phyloP scores from a whole-genome alignment of 1,140 invertebrate species.

The Yoshiicerus persimilis region DNA sequence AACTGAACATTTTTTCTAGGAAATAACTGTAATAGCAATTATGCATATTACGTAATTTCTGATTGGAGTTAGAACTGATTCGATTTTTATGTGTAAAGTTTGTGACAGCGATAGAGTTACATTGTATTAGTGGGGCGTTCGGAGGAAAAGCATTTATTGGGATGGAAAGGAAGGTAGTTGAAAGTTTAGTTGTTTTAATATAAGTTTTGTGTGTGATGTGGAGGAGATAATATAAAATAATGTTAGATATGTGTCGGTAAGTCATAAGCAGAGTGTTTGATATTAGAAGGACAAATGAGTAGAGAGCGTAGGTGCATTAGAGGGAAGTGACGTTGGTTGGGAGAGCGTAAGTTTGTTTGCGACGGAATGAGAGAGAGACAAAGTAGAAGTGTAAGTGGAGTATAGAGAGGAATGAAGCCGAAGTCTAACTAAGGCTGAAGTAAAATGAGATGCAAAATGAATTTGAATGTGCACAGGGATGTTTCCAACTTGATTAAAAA shows the following conservation, averaged over 20 bases:
- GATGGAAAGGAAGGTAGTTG: neutral
- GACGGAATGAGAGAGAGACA: neutral
- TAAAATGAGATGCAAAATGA: constrained; percentile 23
- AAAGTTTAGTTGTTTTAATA: neutral
- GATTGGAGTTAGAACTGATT: no score
- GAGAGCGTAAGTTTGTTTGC: neutral
- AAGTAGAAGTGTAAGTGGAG: neutral
- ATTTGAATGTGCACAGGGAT: constrained; percentile 22
- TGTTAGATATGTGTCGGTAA: neutral
- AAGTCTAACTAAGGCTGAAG: neutral
- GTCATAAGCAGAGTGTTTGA: neutral
- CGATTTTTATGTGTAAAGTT: no score
- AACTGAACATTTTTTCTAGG: no score
- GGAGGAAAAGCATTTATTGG: neutral
- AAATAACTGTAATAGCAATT: no score
- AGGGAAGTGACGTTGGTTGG: neutral
- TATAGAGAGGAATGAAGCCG: neutral
- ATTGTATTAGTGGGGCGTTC: neutral
- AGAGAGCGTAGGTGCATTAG: neutral
- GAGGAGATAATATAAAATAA: neutral
- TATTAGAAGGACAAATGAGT: no score
- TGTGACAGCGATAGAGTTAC: neutral
- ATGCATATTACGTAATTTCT: no score
- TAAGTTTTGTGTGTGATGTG: neutral
- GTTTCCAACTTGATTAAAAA: constrained; percentile 23